Base-by-base conservation (phyloP, 1,140 invertebrate genomes). In the Cheumatopsyche charites region DNA sequence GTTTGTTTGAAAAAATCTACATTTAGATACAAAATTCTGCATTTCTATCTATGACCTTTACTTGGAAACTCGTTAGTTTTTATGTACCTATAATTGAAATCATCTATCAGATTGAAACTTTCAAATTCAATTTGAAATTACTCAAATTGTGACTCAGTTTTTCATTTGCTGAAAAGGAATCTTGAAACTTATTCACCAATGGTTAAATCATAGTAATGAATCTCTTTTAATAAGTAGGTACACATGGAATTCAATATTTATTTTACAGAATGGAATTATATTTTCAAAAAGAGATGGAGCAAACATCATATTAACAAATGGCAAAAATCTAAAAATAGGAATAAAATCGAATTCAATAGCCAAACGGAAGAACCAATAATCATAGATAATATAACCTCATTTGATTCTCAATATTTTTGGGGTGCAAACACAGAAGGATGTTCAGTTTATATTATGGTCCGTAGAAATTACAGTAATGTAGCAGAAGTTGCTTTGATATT, bases 401-500 rank as follows among this genome's bases (percentile, higher is more conserved):
- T 76, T 76, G 82, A 86, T 68, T 75, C 67, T 6, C 73, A 85
- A 25, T 71, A 73, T 9, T 73, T 86, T 15, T 81, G 80, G 55
- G 82, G 82, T 1, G 76, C 80, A 0, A 82, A 82, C n/a, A 76
- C 81, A 0, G 81, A 83, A 12, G 84, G 83, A 0, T 78, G 80
- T 25, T 78, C 80, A 1, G 4, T 87, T 0, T 69, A 82, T 17
- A 62, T 87, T n/a, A 79, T 78, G 9, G 80, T 86, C 17, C 77
- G 79, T 9, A 82, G 79, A 45, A 76, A 68, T 79, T 77, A 70
- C 72, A 77, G 41, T 61, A 72, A 78, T 11, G 65, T 80, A 0
- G 80, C 81, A 1, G 84, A 87, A 77, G 76, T 85, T 1, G 78
- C 79, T 1, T 68, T 88, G 0, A 78, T 80, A 55, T 74, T 88